These are phyloP conservation scores for Procavia capensis DNA, from an alignment of 2,113 vertebrate species.

Conservation along the genomic window DNA sequence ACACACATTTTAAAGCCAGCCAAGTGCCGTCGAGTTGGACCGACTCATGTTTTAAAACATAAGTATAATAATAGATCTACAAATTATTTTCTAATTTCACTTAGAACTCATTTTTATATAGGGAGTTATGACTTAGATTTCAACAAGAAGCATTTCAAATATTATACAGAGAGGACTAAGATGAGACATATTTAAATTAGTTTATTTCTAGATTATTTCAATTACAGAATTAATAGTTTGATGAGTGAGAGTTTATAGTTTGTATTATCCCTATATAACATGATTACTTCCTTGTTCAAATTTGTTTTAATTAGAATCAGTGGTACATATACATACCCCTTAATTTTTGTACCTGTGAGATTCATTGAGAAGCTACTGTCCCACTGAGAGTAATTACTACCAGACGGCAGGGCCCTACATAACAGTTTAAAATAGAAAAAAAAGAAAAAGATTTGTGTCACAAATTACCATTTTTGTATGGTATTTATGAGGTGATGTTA, in stretches of 20 bases:
- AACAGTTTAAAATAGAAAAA: no score
- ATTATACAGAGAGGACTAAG: background rate
- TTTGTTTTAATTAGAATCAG: background rate
- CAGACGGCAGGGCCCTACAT: no score
- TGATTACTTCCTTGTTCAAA: background rate
- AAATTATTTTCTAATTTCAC: background rate
- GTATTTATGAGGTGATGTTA: no score
- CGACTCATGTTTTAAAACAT: background rate
- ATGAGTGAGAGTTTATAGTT: background rate
- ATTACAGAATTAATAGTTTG: background rate
- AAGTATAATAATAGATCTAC: background rate
- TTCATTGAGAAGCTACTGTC: no score
- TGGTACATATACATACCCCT: no score
- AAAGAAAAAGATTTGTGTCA: no score
- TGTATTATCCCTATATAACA: background rate
- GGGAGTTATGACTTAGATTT: background rate
- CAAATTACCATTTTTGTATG: no score
- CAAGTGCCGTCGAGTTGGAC: no score
- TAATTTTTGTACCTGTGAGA: no score
- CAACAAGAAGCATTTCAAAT: background rate
- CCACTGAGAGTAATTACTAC: no score
- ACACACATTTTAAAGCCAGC: no score
- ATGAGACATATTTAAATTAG: background rate
- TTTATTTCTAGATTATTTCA: background rate
- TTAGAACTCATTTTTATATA: background rate